These are phyloP conservation scores for Albula goreensis DNA, from an alignment of 2,113 vertebrate genomes.

Conservation along the genomic window DNA sequence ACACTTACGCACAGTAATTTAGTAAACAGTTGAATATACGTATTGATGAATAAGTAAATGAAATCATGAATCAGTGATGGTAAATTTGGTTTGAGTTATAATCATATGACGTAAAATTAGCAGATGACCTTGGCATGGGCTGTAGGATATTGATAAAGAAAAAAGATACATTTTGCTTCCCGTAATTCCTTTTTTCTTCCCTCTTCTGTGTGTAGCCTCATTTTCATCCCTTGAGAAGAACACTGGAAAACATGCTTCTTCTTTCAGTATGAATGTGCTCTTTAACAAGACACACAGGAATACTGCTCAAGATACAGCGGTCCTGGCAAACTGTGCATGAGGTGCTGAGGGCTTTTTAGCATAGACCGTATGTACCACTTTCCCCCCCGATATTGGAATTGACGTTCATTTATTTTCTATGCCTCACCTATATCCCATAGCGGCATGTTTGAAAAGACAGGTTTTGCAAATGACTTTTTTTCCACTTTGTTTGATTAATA, in stretches of 20 bases:
- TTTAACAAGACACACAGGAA: conserved; percentile 51
- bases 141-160: background rate
- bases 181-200: background rate
- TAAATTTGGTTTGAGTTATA: background rate
- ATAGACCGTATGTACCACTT: conserved; percentile 17
- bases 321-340: conserved; percentile 35
- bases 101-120: background rate
- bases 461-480: background rate
- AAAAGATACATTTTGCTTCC: background rate
- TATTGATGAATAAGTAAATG: background rate
- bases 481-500: conserved; percentile 3
- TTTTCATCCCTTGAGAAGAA: conserved; percentile 33
- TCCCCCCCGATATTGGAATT: background rate
- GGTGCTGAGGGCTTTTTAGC: conserved; percentile 13
- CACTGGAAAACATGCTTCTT: conserved; percentile 31
- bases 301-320: conserved; percentile 38
- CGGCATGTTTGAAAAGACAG: background rate
- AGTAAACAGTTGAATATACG: background rate
- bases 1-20: too few relatives aligned
- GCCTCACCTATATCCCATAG: background rate
- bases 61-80: too few relatives aligned
- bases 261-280: conserved; percentile 33
- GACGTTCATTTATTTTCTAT: conserved; percentile 2
- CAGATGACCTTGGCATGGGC: background rate
- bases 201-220: conserved; percentile 31